phyloP scores from a whole-genome alignment of 2,797 vertebrate genomes.

The Phaenicophaeus curvirostris region DNA sequence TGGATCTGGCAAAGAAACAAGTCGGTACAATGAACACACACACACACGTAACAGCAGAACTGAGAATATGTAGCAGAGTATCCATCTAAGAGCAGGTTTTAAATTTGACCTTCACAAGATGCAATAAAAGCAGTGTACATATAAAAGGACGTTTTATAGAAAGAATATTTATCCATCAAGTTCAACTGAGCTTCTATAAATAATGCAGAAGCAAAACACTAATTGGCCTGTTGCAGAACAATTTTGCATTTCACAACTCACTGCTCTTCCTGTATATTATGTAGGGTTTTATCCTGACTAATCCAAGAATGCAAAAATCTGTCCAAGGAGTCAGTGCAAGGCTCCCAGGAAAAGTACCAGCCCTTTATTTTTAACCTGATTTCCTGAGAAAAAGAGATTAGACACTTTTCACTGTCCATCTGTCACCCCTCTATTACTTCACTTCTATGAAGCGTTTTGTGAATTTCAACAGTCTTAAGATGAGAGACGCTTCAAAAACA shows the following conservation, averaged over 20 bases:
- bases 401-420: background rate
- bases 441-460: background rate
- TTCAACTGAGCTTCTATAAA: conserved; percentile 37
- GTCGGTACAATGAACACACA: accelerated
- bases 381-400: background rate
- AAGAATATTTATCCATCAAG: background rate
- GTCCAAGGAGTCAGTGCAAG: background rate
- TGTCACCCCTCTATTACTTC: background rate
- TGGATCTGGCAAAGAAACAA: background rate
- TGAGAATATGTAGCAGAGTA: accelerated
- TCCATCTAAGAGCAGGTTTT: background rate
- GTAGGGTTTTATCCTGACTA: conserved; percentile 9
- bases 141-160: background rate
- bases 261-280: background rate
- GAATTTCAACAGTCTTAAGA: background rate
- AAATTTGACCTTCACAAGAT: background rate
- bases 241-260: conserved; percentile 30
- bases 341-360: background rate
- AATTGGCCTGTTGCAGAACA: conserved; percentile 33
- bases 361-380: background rate
- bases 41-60: accelerated
- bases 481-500: background rate
- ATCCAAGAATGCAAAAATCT: conserved; percentile 1
- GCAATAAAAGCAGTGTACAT: background rate
- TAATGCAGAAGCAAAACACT: conserved; percentile 34